Conservation (phyloP, 2,113 vertebrate genomes). For the Hucho hucho region DNA sequence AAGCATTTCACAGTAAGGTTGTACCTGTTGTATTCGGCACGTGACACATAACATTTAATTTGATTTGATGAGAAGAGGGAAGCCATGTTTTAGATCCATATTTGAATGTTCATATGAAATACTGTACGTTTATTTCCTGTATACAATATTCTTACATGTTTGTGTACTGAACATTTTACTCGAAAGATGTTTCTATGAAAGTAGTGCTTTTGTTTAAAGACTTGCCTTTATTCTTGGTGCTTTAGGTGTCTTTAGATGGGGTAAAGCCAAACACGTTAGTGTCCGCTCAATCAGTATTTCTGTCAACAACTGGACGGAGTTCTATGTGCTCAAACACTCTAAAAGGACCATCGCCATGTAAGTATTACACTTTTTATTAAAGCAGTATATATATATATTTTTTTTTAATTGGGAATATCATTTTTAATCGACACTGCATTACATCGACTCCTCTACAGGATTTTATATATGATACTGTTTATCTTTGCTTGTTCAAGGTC, state of each 20-base stretch:
- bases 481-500: slow-evolving; percentile 56
- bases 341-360: slow-evolving; percentile 68
- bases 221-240: not conserved
- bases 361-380: not conserved
- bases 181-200: not conserved
- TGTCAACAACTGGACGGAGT: slow-evolving; percentile 67
- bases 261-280: slow-evolving; percentile 56
- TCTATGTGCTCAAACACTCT: not conserved
- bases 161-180: not conserved
- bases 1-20: too few relatives aligned
- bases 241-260: slow-evolving; percentile 57
- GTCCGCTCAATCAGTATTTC: slow-evolving; percentile 67
- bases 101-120: not conserved
- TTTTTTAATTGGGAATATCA: not conserved
- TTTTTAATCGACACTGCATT: not conserved
- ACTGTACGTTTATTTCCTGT: not conserved
- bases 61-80: not conserved
- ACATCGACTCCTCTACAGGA: not conserved
- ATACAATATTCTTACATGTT: not conserved
- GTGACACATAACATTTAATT: too few relatives aligned
- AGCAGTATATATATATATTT: too few relatives aligned
- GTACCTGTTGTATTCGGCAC: too few relatives aligned
- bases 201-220: not conserved
- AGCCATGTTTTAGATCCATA: not conserved
- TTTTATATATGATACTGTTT: not conserved